Base-by-base conservation (phyloP, 2,113 vertebrate species). In the Acrocephalus kingi region DNA sequence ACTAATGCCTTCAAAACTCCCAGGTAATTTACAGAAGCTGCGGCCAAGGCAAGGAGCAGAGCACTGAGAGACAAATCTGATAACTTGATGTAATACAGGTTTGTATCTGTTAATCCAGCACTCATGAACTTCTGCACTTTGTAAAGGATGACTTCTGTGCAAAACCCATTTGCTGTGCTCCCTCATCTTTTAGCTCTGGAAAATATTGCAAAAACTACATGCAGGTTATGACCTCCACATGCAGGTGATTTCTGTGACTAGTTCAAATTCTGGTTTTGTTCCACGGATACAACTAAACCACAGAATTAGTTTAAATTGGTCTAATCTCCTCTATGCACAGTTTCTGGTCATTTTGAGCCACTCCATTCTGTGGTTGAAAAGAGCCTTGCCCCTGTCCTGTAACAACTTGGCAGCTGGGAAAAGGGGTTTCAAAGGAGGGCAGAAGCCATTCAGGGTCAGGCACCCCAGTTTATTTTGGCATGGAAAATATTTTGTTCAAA, bases 1-100 rank as follows among this genome's bases (percentile, higher is more conserved):
- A 85, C 52, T 90, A 81, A 88, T 93, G 75, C 33, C 72, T 81
- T 86, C 79, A 71, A 88, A 93, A 86, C 69, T 95, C 31, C 16
- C 46, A 73, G 71, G 63, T 90, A 63, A 94, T 83, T 95, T 88
- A 51, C 59, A 87, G 75, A 66, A 87, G 13, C 72, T 92, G 55
- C n/a, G 25, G 55, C 73, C 22, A 54, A 79, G 76, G 43, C 55
- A 62, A 67, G 49, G 23, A 93, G 46, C 48, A 0, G 3, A 91
- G 68, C 52, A 49, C 17, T 24, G 73, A 64, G 79, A 67, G 61
- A 74, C 25, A 90, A 69, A 94, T 93, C 52, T 78, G 79, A 93
- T 77, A 77, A 89, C 48, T 41, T 83, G 80, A 87, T 93, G 41
- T n/a, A 85, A 27, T 51, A 67, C 48, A 45, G 87, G 55, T 90